Base-by-base conservation (phyloP, 2,113 vertebrate species). In the Ranitomeya imitator region DNA sequence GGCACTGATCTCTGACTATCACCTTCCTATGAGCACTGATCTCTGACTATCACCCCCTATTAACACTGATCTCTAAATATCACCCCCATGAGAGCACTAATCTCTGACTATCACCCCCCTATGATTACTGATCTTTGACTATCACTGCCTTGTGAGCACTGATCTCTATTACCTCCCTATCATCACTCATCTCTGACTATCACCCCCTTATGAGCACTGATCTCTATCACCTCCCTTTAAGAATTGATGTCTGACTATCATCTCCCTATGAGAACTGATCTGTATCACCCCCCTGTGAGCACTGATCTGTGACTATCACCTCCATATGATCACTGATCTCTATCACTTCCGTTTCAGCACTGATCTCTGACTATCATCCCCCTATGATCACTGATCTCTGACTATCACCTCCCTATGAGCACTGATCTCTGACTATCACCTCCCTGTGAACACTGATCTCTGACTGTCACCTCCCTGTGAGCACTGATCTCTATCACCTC, bases 381-480 rank as follows among this genome's bases (percentile, higher is more conserved):
- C 12, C 1, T 59, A 14, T 51, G 12, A 31, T 57, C 26, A 77
- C 31, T 63, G 16, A 74, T 45, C 31, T 74, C 2, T 77, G 73
- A 23, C 26, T 73, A 60, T 57, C 2, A 21, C 15, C 13, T 55
- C 26, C 18, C 1, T 60, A 10, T 37, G 71, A 51, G 31, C 67
- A 19, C 54, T 85, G 83, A 85, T 73, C 52, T 85, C n/a, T 74
- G 52, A 74, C 23, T 74, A 55, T 31, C 54, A 82, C 10, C n/a
- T 73, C 18, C 65, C 4, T 82, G n/a, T 79, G 60, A 67, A 61
- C 85, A 67, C 60, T 86, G 85, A 79, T 79, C 85, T 86, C 0
- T 74, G 54, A 45, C 21, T 52, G 8, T 74, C 2, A 31, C 26
- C 26, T 1, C 26, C 26, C 26, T 31, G n/a, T n/a, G 26, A 31